These are phyloP conservation scores for Anorthoa munda DNA, from an alignment of 2,888 invertebrate genomes.

Conservation along the genomic window DNA sequence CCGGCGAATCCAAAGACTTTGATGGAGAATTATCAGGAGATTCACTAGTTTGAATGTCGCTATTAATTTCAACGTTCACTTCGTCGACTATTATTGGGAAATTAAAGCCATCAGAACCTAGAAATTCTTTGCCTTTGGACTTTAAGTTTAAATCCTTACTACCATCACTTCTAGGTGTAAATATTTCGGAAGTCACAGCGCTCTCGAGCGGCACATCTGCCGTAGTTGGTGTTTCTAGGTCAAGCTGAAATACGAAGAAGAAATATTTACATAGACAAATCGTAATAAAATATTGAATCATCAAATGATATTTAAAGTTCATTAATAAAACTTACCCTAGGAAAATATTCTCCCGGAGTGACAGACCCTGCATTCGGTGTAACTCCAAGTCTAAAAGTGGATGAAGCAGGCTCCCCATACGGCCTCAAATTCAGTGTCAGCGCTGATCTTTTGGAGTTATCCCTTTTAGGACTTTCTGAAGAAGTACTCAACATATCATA, in stretches of 20 bases:
- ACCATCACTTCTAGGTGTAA: constrained; percentile 81
- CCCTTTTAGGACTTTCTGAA: constrained; percentile 65
- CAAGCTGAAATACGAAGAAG: constrained; percentile 77
- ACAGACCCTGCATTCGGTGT: constrained; percentile 78
- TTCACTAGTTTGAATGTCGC: constrained; percentile 70
- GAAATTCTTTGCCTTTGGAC: constrained; percentile 79
- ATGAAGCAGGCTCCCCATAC: constrained; percentile 71
- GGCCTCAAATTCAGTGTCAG: constrained; percentile 86
- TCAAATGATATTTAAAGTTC: too few species aligned
- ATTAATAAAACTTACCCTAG: constrained; percentile 76
- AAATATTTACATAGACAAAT: constrained; percentile 1
- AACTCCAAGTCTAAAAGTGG: constrained; percentile 61
- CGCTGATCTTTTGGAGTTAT: constrained; percentile 75
- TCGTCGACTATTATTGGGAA: constrained; percentile 85
- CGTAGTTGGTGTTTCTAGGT: constrained; percentile 89
- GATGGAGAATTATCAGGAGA: constrained; percentile 77
- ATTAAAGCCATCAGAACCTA: constrained; percentile 83
- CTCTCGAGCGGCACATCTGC: constrained; percentile 85
- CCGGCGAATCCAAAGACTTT: constrained; percentile 68
- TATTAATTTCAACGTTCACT: constrained; percentile 73
- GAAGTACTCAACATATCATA: constrained; percentile 67
- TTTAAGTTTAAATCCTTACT: constrained; percentile 77
- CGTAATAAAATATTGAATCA: too few species aligned
- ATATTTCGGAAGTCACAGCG: constrained; percentile 78
- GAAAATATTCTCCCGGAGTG: constrained; percentile 86